Evolutionary conservation across 1,140 invertebrate species (phyloP).

Genomic region (Nasonia vitripennis): DNA sequence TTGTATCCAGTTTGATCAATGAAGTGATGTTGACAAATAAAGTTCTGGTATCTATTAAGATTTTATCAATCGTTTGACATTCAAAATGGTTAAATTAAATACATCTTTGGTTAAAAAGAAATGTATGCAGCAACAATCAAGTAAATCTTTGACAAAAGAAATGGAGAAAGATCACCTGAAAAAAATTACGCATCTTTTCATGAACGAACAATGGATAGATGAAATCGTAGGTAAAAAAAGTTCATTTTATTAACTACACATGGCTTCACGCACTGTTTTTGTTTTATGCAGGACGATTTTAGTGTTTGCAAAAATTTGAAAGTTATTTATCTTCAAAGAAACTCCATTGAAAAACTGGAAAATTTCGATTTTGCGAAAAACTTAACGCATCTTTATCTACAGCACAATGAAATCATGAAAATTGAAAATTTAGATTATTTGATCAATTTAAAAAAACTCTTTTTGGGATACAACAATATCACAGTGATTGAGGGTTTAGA

Average conservation of each 20-base stretch:
- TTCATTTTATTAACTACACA: neutral
- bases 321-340: slow-evolving; percentile 81
- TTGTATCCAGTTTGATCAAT: slow-evolving; percentile 13
- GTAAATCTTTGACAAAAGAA: slow-evolving; percentile 61
- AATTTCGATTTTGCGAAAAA: slow-evolving; percentile 78
- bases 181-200: slow-evolving; percentile 74
- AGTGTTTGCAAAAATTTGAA: slow-evolving; percentile 74
- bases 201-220: slow-evolving; percentile 74
- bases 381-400: slow-evolving; percentile 80
- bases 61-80: neutral
- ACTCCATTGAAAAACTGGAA: slow-evolving; percentile 78
- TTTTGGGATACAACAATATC: slow-evolving; percentile 81
- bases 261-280: neutral
- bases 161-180: slow-evolving; percentile 60
- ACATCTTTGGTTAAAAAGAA: slow-evolving; percentile 59
- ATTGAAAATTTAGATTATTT: slow-evolving; percentile 79
- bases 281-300: slow-evolving; percentile 74
- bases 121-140: slow-evolving; percentile 58
- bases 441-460: slow-evolving; percentile 79
- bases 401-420: slow-evolving; percentile 80
- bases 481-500: slow-evolving; percentile 82
- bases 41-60: neutral
- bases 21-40: neutral
- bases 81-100: slow-evolving; percentile 60
- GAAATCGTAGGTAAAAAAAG: slow-evolving; percentile 71